A percentile compares a stretch with the other conserved stretches of the same genome.
These are phyloP conservation scores for Rotaria sp. DNA, from an alignment of 2,888 invertebrate genomes.

Conservation along the genomic window DNA sequence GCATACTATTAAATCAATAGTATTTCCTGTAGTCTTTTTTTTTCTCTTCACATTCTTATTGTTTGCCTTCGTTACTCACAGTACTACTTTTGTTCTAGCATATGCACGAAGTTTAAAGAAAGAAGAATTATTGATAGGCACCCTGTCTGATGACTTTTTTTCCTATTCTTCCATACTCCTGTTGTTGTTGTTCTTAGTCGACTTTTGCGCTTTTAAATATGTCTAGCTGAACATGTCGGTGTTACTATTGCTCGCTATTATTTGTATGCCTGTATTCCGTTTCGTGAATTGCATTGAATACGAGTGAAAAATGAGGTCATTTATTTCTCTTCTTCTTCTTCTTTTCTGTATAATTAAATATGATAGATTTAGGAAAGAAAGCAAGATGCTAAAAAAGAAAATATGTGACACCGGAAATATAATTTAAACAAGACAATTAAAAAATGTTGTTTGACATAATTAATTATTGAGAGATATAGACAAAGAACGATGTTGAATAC, in stretches of 20 bases:
- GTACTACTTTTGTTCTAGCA: background rate
- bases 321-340: background rate
- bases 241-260: background rate
- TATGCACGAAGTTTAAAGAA: conserved; percentile 11
- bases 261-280: background rate
- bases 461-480: too few species aligned
- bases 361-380: background rate
- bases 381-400: too few species aligned
- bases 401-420: background rate
- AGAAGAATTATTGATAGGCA: background rate
- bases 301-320: background rate
- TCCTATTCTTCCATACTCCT: background rate
- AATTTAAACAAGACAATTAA: too few species aligned
- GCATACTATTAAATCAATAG: background rate
- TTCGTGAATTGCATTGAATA: background rate
- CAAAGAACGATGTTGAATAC: too few species aligned
- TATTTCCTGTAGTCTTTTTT: background rate
- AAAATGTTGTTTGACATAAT: too few species aligned
- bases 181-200: background rate
- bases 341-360: background rate
- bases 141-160: background rate
- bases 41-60: background rate
- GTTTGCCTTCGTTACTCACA: background rate
- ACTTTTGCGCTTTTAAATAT: background rate
- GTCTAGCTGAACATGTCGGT: background rate